These are phyloP conservation scores for Narcine bancroftii DNA, from an alignment of 2,113 vertebrate genomes.

Conservation along the genomic window DNA sequence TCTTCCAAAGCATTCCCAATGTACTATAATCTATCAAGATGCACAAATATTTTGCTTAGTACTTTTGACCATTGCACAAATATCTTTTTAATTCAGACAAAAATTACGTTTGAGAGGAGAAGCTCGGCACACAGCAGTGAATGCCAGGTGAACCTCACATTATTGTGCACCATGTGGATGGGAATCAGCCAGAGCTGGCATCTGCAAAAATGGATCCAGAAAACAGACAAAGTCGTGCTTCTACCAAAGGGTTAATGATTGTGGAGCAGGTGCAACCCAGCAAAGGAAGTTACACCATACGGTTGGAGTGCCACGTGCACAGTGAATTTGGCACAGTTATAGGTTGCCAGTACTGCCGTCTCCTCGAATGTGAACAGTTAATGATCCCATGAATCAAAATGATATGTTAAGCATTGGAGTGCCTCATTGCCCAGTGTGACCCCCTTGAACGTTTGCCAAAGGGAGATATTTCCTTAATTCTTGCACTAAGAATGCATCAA, in stretches of 20 bases:
- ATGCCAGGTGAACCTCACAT: not conserved
- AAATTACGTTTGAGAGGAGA: not conserved
- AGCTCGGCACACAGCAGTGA: not conserved
- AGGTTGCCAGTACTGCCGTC: not conserved
- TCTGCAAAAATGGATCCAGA: not conserved
- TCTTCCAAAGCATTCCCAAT: not conserved
- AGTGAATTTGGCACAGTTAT: slow-evolving; percentile 3
- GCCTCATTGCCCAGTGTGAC: not conserved
- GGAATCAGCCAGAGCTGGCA: not conserved
- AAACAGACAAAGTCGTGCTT: not conserved
- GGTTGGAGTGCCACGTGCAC: not conserved
- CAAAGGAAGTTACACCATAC: not conserved
- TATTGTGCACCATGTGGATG: not conserved
- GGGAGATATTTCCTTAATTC: not conserved
- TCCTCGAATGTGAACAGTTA: not conserved
- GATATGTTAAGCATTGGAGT: slow-evolving; percentile 5
- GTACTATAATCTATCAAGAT: not conserved
- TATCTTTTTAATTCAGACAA: not conserved
- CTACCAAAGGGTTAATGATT: not conserved
- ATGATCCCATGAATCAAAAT: not conserved
- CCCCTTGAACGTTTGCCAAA: not conserved
- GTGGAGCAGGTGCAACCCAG: slow-evolving; percentile 10
- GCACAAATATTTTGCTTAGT: not conserved
- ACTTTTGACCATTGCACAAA: not conserved
- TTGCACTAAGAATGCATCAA: not conserved